Evolutionary conservation across 2,797 vertebrate genomes (phyloP).

Genomic region (Scleropages formosus): DNA sequence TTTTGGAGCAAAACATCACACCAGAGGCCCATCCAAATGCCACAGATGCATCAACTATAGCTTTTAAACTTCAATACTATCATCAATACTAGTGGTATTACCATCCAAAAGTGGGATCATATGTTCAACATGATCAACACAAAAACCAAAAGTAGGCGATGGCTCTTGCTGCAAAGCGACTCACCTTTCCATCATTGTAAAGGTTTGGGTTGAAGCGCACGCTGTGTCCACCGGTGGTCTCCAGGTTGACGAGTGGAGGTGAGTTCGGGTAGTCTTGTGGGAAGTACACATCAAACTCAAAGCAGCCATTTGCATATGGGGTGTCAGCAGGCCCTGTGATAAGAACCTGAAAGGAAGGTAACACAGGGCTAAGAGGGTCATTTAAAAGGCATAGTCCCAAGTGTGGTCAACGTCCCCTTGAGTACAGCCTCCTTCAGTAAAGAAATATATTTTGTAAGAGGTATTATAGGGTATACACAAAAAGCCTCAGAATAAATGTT

Average conservation of each 20-base stretch:
- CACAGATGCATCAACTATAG: not conserved
- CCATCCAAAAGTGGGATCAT: not conserved
- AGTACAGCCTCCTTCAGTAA: not conserved
- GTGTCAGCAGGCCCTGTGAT: constrained; percentile 98
- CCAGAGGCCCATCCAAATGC: not conserved
- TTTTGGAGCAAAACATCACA: not conserved
- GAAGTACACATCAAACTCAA: constrained; percentile 98
- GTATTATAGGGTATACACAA: no score
- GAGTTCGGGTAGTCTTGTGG: constrained; percentile 99
- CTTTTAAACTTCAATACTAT: not conserved
- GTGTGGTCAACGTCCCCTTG: not conserved
- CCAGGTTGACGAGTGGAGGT: constrained; percentile 95
- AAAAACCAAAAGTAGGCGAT: no score
- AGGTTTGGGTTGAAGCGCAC: constrained; percentile 98
- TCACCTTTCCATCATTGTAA: constrained; percentile 98
- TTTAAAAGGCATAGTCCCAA: not conserved
- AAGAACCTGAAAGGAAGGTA: constrained; percentile 74
- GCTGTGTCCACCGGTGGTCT: constrained; percentile 96
- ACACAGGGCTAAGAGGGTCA: not conserved
- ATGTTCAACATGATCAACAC: no score
- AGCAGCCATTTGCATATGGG: constrained; percentile 95
- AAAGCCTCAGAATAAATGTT: not conserved
- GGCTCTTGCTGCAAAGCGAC: constrained; percentile 26
- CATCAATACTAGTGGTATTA: not conserved
- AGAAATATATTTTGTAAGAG: no score